Evolutionary conservation across 2,888 invertebrate species (phyloP).

Genomic region (Acrobasis suavella): DNA sequence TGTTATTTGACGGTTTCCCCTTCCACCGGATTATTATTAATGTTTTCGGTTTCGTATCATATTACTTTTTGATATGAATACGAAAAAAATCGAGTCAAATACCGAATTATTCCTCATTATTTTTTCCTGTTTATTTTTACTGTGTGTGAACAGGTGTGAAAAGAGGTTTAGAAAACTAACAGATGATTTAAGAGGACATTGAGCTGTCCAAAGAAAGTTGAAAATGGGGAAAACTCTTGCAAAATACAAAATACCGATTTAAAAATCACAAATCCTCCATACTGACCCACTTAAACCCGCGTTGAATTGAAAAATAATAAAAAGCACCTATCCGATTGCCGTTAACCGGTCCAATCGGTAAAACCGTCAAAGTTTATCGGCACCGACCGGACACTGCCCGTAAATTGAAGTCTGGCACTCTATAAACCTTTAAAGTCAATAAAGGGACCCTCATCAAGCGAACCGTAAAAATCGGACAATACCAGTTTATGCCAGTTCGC

Average conservation of each 20-base stretch:
- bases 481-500: constrained; percentile 42
- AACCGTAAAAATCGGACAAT: constrained; percentile 62
- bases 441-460: constrained; percentile 60
- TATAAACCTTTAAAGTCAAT: constrained; percentile 73
- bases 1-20: no score
- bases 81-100: no score
- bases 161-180: no score
- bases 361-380: constrained; percentile 54
- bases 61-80: no score
- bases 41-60: no score
- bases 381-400: constrained; percentile 42
- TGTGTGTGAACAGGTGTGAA: no score
- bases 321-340: constrained; percentile 18
- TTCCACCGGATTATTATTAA: no score
- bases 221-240: no score
- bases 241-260: background rate
- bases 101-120: no score
- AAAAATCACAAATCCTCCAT: background rate
- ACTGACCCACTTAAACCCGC: constrained; percentile 6
- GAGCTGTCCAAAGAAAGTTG: no score
- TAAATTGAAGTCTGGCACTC: constrained; percentile 67
- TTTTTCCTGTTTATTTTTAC: no score
- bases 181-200: no score
- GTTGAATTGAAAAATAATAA: constrained; percentile 19
- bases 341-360: constrained; percentile 33